phyloP scores from a whole-genome alignment of 2,797 vertebrate species.

The Danio aesculapii region DNA sequence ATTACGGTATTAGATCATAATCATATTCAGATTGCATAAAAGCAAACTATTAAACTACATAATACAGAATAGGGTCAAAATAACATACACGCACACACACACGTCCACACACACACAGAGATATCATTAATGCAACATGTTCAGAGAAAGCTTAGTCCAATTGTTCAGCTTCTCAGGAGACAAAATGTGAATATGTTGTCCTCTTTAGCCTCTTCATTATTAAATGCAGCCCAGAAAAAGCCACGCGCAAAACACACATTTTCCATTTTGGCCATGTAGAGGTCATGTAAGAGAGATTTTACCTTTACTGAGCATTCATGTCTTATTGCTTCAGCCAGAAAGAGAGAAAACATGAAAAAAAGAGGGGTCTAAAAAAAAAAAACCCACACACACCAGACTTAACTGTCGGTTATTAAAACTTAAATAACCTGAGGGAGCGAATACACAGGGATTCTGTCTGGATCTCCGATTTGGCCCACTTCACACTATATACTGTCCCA shows the following conservation, averaged over 20 bases:
- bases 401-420: constrained; percentile 77
- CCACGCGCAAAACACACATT: constrained; percentile 90
- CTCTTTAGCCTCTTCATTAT: constrained; percentile 89
- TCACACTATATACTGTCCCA: constrained; percentile 63
- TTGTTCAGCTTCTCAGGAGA: constrained; percentile 32
- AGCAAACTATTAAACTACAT: neutral
- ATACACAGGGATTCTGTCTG: constrained; percentile 67
- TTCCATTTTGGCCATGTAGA: constrained; percentile 93
- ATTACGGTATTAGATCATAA: neutral
- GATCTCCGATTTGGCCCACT: constrained; percentile 72
- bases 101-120: constrained; percentile 71
- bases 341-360: constrained; percentile 27
- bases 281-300: constrained; percentile 78
- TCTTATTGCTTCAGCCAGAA: constrained; percentile 52
- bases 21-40: neutral
- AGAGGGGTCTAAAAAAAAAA: neutral
- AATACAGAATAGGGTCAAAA: neutral
- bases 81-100: constrained; percentile 41
- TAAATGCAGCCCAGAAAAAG: constrained; percentile 87
- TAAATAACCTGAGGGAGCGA: constrained; percentile 75
- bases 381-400: constrained; percentile 48
- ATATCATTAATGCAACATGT: constrained; percentile 82
- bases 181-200: constrained; percentile 43
- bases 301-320: constrained; percentile 64
- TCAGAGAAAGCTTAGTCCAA: constrained; percentile 33